These are phyloP conservation scores for Grallaria varia DNA, from an alignment of 2,113 vertebrate genomes.

Conservation along the genomic window DNA sequence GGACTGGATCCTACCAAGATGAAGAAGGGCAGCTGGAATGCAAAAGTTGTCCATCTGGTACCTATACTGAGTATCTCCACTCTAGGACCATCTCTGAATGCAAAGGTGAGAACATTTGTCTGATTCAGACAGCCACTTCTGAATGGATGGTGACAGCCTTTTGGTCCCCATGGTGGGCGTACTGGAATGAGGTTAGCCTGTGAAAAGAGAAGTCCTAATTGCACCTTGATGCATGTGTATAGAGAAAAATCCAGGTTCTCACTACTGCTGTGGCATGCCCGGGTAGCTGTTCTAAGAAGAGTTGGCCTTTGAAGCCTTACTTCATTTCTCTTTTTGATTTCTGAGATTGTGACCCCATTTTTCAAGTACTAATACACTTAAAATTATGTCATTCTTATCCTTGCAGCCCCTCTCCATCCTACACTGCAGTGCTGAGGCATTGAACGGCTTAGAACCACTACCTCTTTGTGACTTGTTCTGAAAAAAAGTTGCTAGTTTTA, in stretches of 20 bases:
- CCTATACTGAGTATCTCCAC: constrained; percentile 91
- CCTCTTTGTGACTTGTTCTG: not conserved
- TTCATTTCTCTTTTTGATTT: not conserved
- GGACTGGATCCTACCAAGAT: constrained; percentile 90
- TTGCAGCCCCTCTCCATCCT: not conserved
- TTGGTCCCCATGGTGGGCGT: not conserved
- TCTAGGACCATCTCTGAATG: constrained; percentile 88
- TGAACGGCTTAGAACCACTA: not conserved
- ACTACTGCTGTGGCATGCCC: not conserved
- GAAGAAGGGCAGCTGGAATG: constrained; percentile 93
- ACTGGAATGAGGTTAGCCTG: not conserved
- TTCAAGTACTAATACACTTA: not conserved
- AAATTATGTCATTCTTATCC: not conserved
- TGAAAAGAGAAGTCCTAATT: not conserved
- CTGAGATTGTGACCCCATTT: not conserved
- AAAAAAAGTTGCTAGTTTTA: not conserved
- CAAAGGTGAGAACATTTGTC: constrained; percentile 79
- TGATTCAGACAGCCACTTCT: not conserved
- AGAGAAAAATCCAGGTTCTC: not conserved
- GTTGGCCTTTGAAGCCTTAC: not conserved
- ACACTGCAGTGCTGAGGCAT: not conserved
- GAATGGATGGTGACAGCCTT: not conserved
- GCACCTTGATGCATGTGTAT: not conserved
- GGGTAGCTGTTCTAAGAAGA: not conserved
- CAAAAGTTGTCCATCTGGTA: constrained; percentile 86